Base-by-base conservation (phyloP, 2,113 vertebrate species). In the Mastomys natalensis region DNA sequence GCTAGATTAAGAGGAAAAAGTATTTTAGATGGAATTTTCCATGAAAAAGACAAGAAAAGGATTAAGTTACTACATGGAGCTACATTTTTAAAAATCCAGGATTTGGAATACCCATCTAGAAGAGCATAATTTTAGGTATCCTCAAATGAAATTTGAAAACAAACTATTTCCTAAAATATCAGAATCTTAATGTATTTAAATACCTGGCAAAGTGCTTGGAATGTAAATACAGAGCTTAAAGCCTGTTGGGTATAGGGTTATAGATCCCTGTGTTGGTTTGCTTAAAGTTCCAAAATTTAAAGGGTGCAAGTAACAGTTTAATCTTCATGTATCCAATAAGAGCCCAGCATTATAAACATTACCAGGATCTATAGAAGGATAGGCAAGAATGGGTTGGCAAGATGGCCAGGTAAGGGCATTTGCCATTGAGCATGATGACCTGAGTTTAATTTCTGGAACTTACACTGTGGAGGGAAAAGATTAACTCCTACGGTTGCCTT, bases 201-300 rank as follows among this genome's bases (percentile, higher is more conserved):
- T 21, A 66, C 60, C 53, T n/a, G 84, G 64, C 29, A 66, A 51
- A 89, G 26, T 66, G 4, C 60, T 91, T 77, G 87, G 34, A 73
- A 94, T 45, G 13, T 62, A 91, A 92, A 77, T 0, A 10, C 16
- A 70, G 9, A 53, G 19, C 43, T 80, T 91, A 76, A 53, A 53
- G 92, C 87, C 74, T 93, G 48, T 70, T 90, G 58, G 77, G 21
- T 64, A 17, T 24, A 58, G 13, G 48, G 48, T 31, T 15, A 60
- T 89, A 48, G 48, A 88, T 77, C 31, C 37, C 4, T 94, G 5
- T 40, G 78, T 87, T 94, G 90, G 40, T 96, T 87, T 94, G 53
- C 68, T 87, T 93, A 45, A 74, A 89, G 60, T 62, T 16, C 29
- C 34, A 76, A 93, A 73, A 16, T 62, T 90, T 96, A 96, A 96